Base-by-base conservation (phyloP, 2,797 vertebrate genomes). In the Danio jaintianensis region DNA sequence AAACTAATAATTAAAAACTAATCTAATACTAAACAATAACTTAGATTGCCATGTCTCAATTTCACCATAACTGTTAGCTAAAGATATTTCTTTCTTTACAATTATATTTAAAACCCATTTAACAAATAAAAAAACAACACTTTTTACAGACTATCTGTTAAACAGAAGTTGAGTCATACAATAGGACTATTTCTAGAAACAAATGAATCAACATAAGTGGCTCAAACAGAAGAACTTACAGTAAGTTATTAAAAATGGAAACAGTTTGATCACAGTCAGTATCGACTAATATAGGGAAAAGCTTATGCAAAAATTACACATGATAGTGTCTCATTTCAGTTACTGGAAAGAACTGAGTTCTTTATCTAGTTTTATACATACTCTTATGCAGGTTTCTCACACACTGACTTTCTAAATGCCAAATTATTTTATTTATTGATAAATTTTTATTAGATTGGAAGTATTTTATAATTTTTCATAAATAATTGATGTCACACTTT, bases 251-350 rank as follows among this genome's bases (percentile, higher is more conserved):
- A 7, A 45, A 11, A 73, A 72, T 43, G 52, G 12, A 10, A 42
- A 43, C 48, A 12, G 22, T 6, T 12, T 72, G 40, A 52, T 16
- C 40, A 20, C 62, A 40, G n/a, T 43, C 71, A 48, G 42, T 48
- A n/a, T 74, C 42, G 36, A 20, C 11, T 16, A 50, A 13, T 40
- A 11, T 20, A 16, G 5, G 5, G 16, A 52, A 29, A 12, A 9
- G 59, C 38, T 53, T 55, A 55, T n/a, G 9, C 74, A 61, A 64
- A 9, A n/a, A 76, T 43, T 55, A 53, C 61, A 22, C 61, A 29
- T 4, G 4, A 4, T 53, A 52, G 2, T 5, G 7, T 22, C 42
- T 38, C 6, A 71, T 6, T 42, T 42, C 12, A 11, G 8, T 53
- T 22, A 22, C 8, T 55, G 67, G 16, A 53, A 38, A 52, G 52